phyloP scores from a whole-genome alignment of 2,888 invertebrate species.

The Pandemis heparana region DNA sequence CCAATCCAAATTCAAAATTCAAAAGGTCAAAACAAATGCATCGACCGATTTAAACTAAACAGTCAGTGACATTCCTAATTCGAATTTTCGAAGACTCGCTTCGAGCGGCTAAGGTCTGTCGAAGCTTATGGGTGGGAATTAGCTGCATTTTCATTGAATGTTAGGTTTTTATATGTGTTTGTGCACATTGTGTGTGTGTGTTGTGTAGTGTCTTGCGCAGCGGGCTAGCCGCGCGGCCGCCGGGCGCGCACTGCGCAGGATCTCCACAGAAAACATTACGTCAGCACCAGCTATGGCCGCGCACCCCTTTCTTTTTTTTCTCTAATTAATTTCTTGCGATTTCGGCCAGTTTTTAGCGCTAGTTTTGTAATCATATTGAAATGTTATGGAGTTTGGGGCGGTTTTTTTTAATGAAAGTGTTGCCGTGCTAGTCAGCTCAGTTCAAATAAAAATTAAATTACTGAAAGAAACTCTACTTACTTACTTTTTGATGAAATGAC shows the following conservation, averaged over 20 bases:
- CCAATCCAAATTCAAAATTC: constrained; percentile 7
- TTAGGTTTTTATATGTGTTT: constrained; percentile 38
- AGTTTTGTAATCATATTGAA: constrained; percentile 28
- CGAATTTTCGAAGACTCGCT: neutral
- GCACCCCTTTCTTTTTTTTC: constrained; percentile 83
- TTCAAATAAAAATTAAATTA: no score
- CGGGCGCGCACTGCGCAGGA: constrained; percentile 70
- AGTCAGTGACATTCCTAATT: neutral
- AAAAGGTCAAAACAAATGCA: constrained; percentile 13
- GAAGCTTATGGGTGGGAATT: neutral
- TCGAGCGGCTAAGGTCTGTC: neutral
- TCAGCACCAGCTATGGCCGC: constrained; percentile 72
- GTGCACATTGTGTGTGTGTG: constrained; percentile 44
- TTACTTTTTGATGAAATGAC: no score
- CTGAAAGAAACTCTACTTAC: no score
- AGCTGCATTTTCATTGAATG: neutral
- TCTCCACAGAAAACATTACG: constrained; percentile 70
- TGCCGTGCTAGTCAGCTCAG: no score
- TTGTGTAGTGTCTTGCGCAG: constrained; percentile 53
- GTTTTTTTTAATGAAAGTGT: neutral
- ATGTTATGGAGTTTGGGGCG: constrained; percentile 5
- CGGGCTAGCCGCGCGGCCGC: constrained; percentile 77
- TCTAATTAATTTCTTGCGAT: constrained; percentile 81
- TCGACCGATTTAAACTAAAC: neutral
- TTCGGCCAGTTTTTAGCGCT: constrained; percentile 64